Percentiles rank a stretch among this genome's conserved stretches.
Evolutionary conservation across 2,113 vertebrate genomes (phyloP).

Genomic region (Astur gentilis): DNA sequence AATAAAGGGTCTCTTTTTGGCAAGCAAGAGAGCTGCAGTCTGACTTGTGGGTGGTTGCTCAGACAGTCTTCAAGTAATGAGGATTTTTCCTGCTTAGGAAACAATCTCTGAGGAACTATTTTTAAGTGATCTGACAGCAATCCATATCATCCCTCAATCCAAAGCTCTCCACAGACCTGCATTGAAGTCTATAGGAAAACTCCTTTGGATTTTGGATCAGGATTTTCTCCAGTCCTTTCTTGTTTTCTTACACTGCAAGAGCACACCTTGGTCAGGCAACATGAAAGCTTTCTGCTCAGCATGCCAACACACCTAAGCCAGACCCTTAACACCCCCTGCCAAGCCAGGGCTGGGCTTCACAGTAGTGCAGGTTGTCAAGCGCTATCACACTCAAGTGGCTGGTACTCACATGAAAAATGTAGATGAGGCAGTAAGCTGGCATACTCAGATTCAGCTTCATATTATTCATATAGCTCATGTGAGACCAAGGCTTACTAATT

Average conservation of each 20-base stretch:
- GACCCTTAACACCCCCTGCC: background rate
- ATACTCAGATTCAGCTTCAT: background rate
- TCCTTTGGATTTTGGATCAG: background rate
- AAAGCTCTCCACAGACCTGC: background rate
- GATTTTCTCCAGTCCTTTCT: background rate
- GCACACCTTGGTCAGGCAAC: background rate
- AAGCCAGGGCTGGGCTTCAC: background rate
- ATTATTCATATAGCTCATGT: background rate
- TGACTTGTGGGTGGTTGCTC: background rate
- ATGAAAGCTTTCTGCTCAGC: background rate
- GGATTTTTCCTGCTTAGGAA: background rate
- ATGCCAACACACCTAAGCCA: background rate
- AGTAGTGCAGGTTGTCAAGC: background rate
- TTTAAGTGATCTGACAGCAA: background rate
- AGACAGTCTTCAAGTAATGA: background rate
- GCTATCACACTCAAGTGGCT: background rate
- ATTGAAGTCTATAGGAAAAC: background rate
- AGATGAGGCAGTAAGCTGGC: background rate
- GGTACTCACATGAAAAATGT: background rate
- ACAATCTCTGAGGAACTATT: background rate
- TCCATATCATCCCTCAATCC: background rate
- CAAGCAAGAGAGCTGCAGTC: background rate
- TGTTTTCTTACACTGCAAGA: background rate
- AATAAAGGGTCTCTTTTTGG: background rate
- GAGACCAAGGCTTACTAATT: background rate